Base-by-base conservation (phyloP, 2,888 invertebrate genomes). In the Parapristionchus giblindavisi region DNA sequence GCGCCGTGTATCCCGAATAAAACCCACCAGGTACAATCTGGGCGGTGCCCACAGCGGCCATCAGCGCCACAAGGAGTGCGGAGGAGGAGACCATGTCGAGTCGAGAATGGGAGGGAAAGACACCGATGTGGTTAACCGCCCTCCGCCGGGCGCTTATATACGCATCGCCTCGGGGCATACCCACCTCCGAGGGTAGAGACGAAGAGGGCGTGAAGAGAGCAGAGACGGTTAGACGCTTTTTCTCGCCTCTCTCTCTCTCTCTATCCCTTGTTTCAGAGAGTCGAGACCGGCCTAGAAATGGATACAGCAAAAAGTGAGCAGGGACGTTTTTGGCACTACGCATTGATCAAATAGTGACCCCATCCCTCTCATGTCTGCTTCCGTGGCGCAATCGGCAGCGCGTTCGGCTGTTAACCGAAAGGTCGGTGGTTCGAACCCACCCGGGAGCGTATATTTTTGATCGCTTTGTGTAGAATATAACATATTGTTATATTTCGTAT, bases 331-430 rank as follows among this genome's bases (percentile, higher is more conserved):
- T 14, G 21, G 14, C n/a, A 36, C 36, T 29, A 17, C 8, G 17
- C 17, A 43, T 43, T 17, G 17, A 8, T 43, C 43, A 14, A 43
- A 8, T 36, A 3, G 17, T n/a, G n/a, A 36, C 36, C 38, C 32
- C 5, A 32, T 3, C 6, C 21, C 1, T 2, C 6, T 2, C 14
- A 11, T 34, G 17, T 61, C 52, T 61, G 79, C 78, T 78, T 81
- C 78, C 79, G 78, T 79, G 81, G 78, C 81, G 79, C 76, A 79
- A 78, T 79, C 77, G 81, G 79, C 78, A 84, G 83, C 83, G 84
- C 83, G 84, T 85, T 85, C 83, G 83, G 84, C 84, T 84, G 84
- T 83, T 83, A 85, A 82, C 84, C 82, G 84, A 84, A 84, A 85
- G 85, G 84, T 85, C 84, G 83, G 82, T 84, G 85, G 83, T 85